Base-by-base conservation (phyloP, 2,797 vertebrate species). In the Neostethus bicornis region DNA sequence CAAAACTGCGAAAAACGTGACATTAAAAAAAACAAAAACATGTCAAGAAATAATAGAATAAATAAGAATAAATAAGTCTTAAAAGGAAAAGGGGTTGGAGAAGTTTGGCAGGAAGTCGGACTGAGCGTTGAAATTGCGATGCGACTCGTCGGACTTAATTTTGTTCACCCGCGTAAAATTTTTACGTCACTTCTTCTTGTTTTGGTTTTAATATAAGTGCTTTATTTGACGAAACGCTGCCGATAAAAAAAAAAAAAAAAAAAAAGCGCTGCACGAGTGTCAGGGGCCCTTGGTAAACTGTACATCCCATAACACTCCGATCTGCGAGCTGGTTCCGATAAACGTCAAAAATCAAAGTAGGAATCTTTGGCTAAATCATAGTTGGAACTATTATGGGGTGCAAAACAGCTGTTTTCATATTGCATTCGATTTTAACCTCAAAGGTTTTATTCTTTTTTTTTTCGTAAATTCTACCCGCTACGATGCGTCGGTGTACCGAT, bases 321-420 rank as follows among this genome's bases (percentile, higher is more conserved):
- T 14, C 29, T 49, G 16, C 45, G 54, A 14, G 50, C 38, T 44
- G 48, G 41, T 37, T 38, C n/a, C n/a, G n/a, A n/a, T n/a, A n/a
- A n/a, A n/a, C n/a, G n/a, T n/a, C n/a, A n/a, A n/a, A n/a, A n/a
- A n/a, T n/a, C n/a, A n/a, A n/a, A n/a, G 66, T 74, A 66, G 73
- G 72, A 85, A 77, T 90, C 89, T 89, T 89, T 90, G 87, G 87
- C 85, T 83, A 88, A 89, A 81, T 64, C 0, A 84, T 73, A 88
- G 82, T 32, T 16, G 20, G 34, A 79, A 81, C 64, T 43, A 64
- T 80, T 59, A 72, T 78, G 75, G 19, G 81, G 60, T 80, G 78
- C 76, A 81, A 79, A n/a, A 75, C 63, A 29, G 55, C 58, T 70
- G 73, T 81, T 85, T 84, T 75, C 51, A 77, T 87, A 90, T 90